A percentile compares a stretch with the other conserved stretches of the same genome.
Evolutionary conservation across 2,113 vertebrate species (phyloP).

Genomic region (Gallinago media): DNA sequence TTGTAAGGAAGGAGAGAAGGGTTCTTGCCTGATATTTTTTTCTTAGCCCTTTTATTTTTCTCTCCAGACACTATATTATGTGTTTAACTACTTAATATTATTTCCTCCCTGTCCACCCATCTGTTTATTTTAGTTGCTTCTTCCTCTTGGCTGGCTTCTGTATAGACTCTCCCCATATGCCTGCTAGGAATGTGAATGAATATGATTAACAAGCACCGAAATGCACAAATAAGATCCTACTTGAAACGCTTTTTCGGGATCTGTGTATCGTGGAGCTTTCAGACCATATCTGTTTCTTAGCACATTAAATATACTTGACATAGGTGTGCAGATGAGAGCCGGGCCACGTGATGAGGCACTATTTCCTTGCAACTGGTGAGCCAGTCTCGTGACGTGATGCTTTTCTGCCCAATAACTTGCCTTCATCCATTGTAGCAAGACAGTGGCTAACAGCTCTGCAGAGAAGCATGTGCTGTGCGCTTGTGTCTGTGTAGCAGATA

Average conservation of each 20-base stretch:
- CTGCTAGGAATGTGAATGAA: slow-evolving; percentile 59
- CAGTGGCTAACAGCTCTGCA: slow-evolving; percentile 12
- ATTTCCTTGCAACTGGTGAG: background rate
- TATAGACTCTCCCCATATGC: slow-evolving; percentile 69
- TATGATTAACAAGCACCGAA: slow-evolving; percentile 57
- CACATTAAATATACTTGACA: background rate
- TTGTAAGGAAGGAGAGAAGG: slow-evolving; percentile 25
- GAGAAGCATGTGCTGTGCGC: slow-evolving; percentile 11
- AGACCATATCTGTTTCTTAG: background rate
- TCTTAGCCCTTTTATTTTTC: slow-evolving; percentile 57
- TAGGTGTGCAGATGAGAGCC: background rate
- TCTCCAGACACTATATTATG: slow-evolving; percentile 63
- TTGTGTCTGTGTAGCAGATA: slow-evolving; percentile 44
- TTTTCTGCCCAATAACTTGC: background rate
- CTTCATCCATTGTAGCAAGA: background rate
- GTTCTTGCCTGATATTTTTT: slow-evolving; percentile 33
- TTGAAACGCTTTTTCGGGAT: slow-evolving; percentile 27
- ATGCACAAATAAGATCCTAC: slow-evolving; percentile 46
- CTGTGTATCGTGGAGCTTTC: background rate
- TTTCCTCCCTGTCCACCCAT: slow-evolving; percentile 69
- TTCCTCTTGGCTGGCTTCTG: slow-evolving; percentile 72
- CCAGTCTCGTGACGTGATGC: background rate
- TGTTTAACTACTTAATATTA: slow-evolving; percentile 71
- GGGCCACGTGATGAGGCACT: background rate
- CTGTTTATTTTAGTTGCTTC: slow-evolving; percentile 75